Base-by-base conservation (phyloP, 2,113 vertebrate genomes). In the Daboia siamensis region DNA sequence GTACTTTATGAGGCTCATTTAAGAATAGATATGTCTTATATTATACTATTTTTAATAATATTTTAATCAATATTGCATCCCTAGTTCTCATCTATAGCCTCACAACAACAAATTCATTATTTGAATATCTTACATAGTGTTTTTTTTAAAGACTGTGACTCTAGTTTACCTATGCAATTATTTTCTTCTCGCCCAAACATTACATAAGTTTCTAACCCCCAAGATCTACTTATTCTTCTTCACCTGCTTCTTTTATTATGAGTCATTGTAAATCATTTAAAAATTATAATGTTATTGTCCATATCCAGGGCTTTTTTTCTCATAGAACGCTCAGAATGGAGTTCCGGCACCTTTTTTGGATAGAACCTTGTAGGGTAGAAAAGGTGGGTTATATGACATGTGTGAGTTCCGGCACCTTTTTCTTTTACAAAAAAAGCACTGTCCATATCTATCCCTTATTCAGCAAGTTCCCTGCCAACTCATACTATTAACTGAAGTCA, bases 401-500 rank as follows among this genome's bases (percentile, higher is more conserved):
- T n/a, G n/a, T n/a, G n/a, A n/a, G n/a, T n/a, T n/a, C n/a, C n/a
- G n/a, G n/a, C n/a, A n/a, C n/a, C n/a, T n/a, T n/a, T n/a, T n/a
- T n/a, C n/a, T n/a, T n/a, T n/a, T n/a, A n/a, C n/a, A n/a, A n/a
- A n/a, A n/a, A n/a, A n/a, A n/a, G n/a, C n/a, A n/a, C n/a, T n/a
- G n/a, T n/a, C n/a, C n/a, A 11, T 46, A 17, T 52, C 54, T 85
- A 89, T 85, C 64, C 29, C 91, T 89, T 89, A 92, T 89, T 89
- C 91, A 92, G 91, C 91, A 89, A 85, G 26, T 89, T 92, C 87
- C 87, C 87, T 89, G 91, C 91, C 91, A 92, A 84, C 52, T 89
- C 39, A n/a, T 48, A 89, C 89, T 92, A 92, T 88, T 88, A 89
- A 89, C 64, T 88, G 57, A 48, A 55, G 87, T 44, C 21, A 57